A percentile compares a stretch with the other conserved stretches of the same genome.
Evolutionary conservation across 1,140 invertebrate genomes (phyloP).

Genomic region (Palaemon carinicauda): DNA sequence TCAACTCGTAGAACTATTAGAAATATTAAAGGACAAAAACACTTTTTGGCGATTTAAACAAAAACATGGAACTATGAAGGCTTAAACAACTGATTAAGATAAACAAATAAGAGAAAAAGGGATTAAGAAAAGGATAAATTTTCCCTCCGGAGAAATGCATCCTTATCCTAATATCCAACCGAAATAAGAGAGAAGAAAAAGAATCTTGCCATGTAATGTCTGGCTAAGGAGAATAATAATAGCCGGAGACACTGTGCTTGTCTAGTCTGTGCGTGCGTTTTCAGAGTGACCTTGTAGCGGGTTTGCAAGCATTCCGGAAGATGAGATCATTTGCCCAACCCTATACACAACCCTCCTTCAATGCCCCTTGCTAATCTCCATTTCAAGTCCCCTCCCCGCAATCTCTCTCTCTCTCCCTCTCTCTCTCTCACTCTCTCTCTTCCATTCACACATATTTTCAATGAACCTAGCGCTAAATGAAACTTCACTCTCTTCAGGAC

Average conservation of each 20-base stretch:
- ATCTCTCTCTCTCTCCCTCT: not conserved
- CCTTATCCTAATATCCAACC: no score
- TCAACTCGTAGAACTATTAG: no score
- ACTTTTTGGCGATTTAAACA: not conserved
- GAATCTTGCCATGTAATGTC: no score
- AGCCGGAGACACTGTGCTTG: not conserved
- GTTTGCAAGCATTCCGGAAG: not conserved
- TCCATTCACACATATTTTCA: not conserved
- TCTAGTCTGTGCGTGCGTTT: not conserved
- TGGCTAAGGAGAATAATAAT: no score
- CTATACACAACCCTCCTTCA: not conserved
- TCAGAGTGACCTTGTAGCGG: not conserved
- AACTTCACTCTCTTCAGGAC: no score
- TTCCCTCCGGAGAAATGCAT: no score
- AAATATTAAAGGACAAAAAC: no score
- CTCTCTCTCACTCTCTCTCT: slow-evolving; percentile 5
- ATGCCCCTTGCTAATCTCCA: no score
- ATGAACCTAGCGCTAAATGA: no score
- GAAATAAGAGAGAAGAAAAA: no score
- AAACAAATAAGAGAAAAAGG: slow-evolving; percentile 65
- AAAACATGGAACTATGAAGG: not conserved
- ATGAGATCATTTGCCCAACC: not conserved
- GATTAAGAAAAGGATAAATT: not conserved
- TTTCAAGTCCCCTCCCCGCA: not conserved
- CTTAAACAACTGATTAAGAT: slow-evolving; percentile 39